A percentile compares a stretch with the other conserved stretches of the same genome.
phyloP scores from a whole-genome alignment of 2,113 vertebrate genomes.

The Leucosticte australis region DNA sequence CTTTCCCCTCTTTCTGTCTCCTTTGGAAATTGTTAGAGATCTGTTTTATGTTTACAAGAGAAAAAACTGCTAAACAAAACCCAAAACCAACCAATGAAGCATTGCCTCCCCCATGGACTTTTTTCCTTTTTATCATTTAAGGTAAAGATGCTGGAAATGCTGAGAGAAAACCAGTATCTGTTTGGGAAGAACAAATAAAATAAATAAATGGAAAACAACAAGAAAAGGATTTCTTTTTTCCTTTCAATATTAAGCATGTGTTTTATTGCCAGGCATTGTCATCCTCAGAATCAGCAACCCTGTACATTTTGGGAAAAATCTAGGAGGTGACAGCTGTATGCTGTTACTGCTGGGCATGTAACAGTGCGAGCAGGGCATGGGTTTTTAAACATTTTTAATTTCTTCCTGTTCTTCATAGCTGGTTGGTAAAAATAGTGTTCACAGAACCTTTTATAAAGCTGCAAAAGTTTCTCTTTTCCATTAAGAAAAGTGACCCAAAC shows the following conservation, averaged over 20 bases:
- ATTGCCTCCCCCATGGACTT: no score
- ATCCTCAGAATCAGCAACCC: not conserved
- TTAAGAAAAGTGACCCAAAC: not conserved
- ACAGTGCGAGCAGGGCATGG: not conserved
- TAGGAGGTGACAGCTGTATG: not conserved
- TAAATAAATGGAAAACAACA: not conserved
- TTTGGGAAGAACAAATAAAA: not conserved
- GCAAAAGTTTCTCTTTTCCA: not conserved
- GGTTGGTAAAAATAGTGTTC: not conserved
- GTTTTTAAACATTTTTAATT: not conserved
- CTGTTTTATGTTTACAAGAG: not conserved
- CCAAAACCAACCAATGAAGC: accelerated
- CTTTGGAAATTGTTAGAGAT: not conserved
- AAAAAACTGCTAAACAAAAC: not conserved
- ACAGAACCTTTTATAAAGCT: not conserved
- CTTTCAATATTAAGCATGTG: not conserved
- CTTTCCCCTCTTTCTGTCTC: not conserved
- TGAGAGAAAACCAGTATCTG: not conserved
- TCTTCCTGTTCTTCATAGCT: not conserved
- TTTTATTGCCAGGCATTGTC: not conserved
- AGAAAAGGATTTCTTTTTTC: accelerated
- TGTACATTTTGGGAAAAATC: not conserved
- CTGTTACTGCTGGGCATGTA: not conserved
- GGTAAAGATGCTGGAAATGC: not conserved
- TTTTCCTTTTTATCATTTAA: not conserved